Evolutionary conservation across 2,113 vertebrate species (phyloP).

Genomic region (Passer domesticus): DNA sequence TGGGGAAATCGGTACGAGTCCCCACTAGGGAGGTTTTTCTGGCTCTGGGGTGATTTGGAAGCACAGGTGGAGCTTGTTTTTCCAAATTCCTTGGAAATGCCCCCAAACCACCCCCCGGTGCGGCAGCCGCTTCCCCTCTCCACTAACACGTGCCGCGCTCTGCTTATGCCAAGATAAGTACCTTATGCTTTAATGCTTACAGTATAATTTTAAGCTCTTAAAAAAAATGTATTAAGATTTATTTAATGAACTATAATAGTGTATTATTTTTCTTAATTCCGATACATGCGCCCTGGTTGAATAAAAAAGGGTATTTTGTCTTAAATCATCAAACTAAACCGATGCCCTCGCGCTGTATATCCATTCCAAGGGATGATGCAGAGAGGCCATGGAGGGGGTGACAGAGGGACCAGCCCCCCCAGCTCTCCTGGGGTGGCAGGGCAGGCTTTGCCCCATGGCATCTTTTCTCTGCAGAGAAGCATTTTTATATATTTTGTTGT

Average conservation of each 20-base stretch:
- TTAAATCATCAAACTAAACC: not conserved
- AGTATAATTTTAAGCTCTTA: conserved; percentile 55
- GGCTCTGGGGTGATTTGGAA: not conserved
- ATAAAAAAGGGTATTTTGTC: conserved; percentile 36
- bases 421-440: not conserved
- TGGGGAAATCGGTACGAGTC: conserved; percentile 14
- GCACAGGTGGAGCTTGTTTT: not conserved
- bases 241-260: conserved; percentile 53
- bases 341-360: not conserved
- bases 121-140: not conserved
- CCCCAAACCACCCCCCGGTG: not conserved
- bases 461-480: conserved; percentile 60
- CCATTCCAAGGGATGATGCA: not conserved
- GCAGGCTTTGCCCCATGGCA: not conserved
- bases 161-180: conserved; percentile 36
- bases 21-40: not conserved
- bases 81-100: not conserved
- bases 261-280: conserved; percentile 42
- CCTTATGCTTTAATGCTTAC: conserved; percentile 58
- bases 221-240: conserved; percentile 40
- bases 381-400: not conserved
- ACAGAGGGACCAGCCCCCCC: not conserved
- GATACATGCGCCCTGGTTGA: not conserved
- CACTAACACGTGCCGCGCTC: conserved; percentile 50
- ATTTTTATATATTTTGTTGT: conserved; percentile 65